Evolutionary conservation across 2,888 invertebrate species (phyloP), one percentile per base, ranked within the genome.

Genomic region (Eilema caniola): DNA sequence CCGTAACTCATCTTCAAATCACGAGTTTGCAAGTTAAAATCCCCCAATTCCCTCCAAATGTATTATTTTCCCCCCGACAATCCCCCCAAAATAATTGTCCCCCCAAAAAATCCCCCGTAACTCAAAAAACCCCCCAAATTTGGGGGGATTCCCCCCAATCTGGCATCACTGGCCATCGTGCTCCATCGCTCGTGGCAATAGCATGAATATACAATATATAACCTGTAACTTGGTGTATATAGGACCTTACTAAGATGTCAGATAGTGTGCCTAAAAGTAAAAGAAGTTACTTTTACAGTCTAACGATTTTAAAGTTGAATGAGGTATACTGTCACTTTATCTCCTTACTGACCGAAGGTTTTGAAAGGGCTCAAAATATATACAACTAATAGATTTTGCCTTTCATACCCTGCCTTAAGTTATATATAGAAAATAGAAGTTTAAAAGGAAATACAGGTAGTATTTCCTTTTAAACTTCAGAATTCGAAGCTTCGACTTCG

Each of bases 311-410:
- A 41, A 47, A 47, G 7, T 47, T 47, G 3, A 20, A 47, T 20
- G 47, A 47, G 47, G 5, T 20, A 47, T 20, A 5, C 53, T 53
- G n/a, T n/a, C n/a, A 41, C 41, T 53, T n/a, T 53, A n/a, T n/a
- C n/a, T n/a, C 10, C 53, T 53, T 53, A 53, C 16, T 53, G 53
- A 53, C 20, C 2, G 8, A n/a, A 69, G 23, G 37, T 24, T 59
- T 12, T 4, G 12, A n/a, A 64, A 53, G 14, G n/a, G 2, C n/a
- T n/a, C 5, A 25, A 63, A 63, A 63, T 23, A 24, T 24, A 62
- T 47, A 64, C 69, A 60, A 65, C 60, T 65, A 69, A 70, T 66
- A 66, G n/a, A 57, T 61, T 70, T 66, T 28, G 37, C 64, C 20
- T 41, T 70, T 56, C 62, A 66, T 56, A 33, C 25, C 37, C 28